A percentile compares a stretch with the other conserved stretches of the same genome.
Evolutionary conservation across 2,797 vertebrate species (phyloP).

Genomic region (Capromys pilorides): DNA sequence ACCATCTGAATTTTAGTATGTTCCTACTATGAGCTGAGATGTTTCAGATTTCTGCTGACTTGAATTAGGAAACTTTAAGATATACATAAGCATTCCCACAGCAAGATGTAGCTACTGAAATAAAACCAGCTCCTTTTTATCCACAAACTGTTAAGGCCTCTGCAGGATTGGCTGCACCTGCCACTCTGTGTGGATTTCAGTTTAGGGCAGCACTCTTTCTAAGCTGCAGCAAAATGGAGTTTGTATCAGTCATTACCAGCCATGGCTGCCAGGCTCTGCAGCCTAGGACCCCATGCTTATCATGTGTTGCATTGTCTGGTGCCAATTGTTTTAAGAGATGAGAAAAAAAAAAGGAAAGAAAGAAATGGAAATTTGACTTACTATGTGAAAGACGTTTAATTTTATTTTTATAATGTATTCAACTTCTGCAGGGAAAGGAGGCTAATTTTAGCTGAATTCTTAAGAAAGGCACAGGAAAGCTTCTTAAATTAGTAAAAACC

Average conservation of each 20-base stretch:
- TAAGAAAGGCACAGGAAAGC: background rate
- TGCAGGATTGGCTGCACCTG: slow-evolving; percentile 4
- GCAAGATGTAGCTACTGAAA: slow-evolving; percentile 25
- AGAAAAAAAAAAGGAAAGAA: slow-evolving; percentile 47
- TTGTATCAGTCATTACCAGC: slow-evolving; percentile 8
- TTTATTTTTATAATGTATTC: slow-evolving; percentile 45
- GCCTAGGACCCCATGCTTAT: background rate
- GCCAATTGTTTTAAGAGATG: background rate
- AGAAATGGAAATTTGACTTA: slow-evolving; percentile 48
- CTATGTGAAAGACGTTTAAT: slow-evolving; percentile 52
- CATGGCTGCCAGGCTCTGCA: background rate
- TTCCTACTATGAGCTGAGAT: background rate
- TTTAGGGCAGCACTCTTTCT: background rate
- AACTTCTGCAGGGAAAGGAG: background rate
- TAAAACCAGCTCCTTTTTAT: slow-evolving; percentile 3
- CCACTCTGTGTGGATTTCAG: slow-evolving; percentile 14
- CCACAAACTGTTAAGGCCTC: slow-evolving; percentile 35
- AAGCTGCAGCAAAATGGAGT: slow-evolving; percentile 31
- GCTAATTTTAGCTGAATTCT: slow-evolving; percentile 69
- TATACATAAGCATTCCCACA: slow-evolving; percentile 43
- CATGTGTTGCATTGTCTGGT: background rate
- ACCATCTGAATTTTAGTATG: background rate
- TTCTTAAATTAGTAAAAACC: slow-evolving; percentile 60
- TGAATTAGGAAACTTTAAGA: slow-evolving; percentile 56
- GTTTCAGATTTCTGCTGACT: slow-evolving; percentile 28